Conservation (phyloP, 2,888 invertebrate genomes). For the Augochlorella aurata region DNA sequence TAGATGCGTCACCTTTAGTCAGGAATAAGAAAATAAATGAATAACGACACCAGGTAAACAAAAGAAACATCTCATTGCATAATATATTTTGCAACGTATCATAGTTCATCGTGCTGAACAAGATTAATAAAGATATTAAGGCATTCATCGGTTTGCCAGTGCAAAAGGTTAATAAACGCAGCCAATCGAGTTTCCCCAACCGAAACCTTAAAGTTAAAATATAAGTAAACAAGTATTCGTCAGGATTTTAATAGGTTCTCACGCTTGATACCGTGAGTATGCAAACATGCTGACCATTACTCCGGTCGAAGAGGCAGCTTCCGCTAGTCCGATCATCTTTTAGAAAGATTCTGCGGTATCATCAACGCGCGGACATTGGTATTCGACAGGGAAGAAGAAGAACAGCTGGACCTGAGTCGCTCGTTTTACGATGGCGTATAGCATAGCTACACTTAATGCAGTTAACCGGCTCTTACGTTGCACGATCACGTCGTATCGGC, state of each 20-base stretch:
- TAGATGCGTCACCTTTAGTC: too few relatives aligned
- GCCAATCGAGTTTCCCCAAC: too few relatives aligned
- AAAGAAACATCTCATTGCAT: too few relatives aligned
- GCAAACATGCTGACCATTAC: slow-evolving; percentile 35
- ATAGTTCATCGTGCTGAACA: too few relatives aligned
- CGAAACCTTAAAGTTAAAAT: too few relatives aligned
- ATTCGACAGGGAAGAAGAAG: slow-evolving; percentile 36
- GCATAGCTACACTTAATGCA: slow-evolving; percentile 24
- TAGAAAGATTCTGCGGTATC: slow-evolving; percentile 46
- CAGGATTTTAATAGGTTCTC: background rate
- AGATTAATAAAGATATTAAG: too few relatives aligned
- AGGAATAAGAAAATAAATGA: too few relatives aligned
- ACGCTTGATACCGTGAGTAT: background rate
- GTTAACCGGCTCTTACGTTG: slow-evolving; percentile 27
- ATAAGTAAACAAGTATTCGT: too few relatives aligned
- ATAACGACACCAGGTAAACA: too few relatives aligned
- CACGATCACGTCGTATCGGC: slow-evolving; percentile 12
- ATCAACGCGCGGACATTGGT: slow-evolving; percentile 45
- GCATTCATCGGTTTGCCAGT: too few relatives aligned
- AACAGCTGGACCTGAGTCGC: slow-evolving; percentile 31
- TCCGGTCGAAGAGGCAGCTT: background rate
- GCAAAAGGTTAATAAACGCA: too few relatives aligned
- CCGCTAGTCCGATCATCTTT: slow-evolving; percentile 27
- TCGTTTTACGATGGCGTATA: slow-evolving; percentile 29
- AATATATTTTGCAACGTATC: too few relatives aligned